Base-by-base conservation (phyloP, 1,140 invertebrate species). In the Cotesia chilonis region DNA sequence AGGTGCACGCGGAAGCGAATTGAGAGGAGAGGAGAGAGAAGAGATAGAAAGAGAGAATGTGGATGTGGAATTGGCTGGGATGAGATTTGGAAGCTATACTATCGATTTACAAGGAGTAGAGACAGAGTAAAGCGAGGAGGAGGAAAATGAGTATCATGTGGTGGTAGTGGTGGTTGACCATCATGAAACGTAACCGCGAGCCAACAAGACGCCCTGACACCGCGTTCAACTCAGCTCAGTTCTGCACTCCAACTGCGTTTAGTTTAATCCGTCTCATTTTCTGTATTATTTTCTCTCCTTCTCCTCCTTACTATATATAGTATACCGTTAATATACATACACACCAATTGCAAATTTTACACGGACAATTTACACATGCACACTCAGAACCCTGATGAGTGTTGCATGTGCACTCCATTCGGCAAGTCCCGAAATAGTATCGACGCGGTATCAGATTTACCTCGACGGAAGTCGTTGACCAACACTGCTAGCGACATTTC, bases 341-440 rank as follows among this genome's bases (percentile, higher is more conserved):
- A 57, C 17, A 57, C n/a, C 3, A 20, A 47, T 9, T 47, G 41
- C 41, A 47, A 47, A 47, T 63, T 14, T 28, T 63, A 35, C 28
- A 28, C 28, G 28, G 1, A 28, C 28, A 28, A 28, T 28, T 28
- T n/a, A 63, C 12, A 63, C 28, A 47, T 7, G 5, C 10, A 47
- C 60, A 35, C 7, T 20, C 4, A 9, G 41, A 12, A 28, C 64
- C 20, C 64, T 52, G 64, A 66, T 63, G 36, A 37, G 60, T 38
- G 7, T 14, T 51, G n/a, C 17, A 51, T 68, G 37, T 47, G 36
- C 47, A 47, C 41, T 47, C 41, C 10, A 47, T 47, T 12, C 37
- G 41, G 68, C 52, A 60, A 47, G 41, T 69, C 68, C 54, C 37
- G 38, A 69, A 69, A 69, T 60, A 69, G 68, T 69, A 69, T 69